Evolutionary conservation across 2,888 invertebrate species (phyloP), one percentile per base, ranked within the genome.

Genomic region (Parnassius mnemosyne): DNA sequence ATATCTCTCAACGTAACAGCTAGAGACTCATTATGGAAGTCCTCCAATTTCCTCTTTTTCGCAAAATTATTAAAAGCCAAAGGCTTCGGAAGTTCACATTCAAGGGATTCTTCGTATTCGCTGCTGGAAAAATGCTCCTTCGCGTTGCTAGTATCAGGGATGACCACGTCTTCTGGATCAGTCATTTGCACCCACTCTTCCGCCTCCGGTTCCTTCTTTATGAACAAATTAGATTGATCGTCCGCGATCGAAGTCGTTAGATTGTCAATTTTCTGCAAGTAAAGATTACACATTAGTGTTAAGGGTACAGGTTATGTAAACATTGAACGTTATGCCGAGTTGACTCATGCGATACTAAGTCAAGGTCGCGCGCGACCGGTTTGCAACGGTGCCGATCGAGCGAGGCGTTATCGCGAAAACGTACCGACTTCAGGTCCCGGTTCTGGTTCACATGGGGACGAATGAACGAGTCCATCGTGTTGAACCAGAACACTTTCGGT

Each of bases 401-500:
- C 47, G n/a, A n/a, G 7, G 12, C 47, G 47, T n/a, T n/a, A n/a
- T n/a, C 47, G 47, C 7, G 7, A 47, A 47, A 13, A 49, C 49
- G 12, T 49, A 49, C 49, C 49, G 9, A 12, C 13, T 13, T 49
- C 12, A 7, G 46, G 1, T 46, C 46, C 12, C 46, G 11, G 46
- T n/a, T 12, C 49, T 49, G 49, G 20, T 77, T 76, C 16, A 83
- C 50, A 52, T 82, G 75, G 12, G 81, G 80, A 10, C 73, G 71
- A 20, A 85, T 68, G 66, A 84, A 84, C 16, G 78, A 75, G 66
- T 85, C 78, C 76, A 86, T 80, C 43, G 72, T 72, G 3, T 68
- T 25, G 57, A 75, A 83, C 83, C 83, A 83, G 43, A 73, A 73
- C 42, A 81, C 80, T 12, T 12, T n/a, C 13, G 49, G 49, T 10